Evolutionary conservation across 2,888 invertebrate species (phyloP), one percentile per base, ranked within the genome.

Genomic region (Ornithoptera alexandrae): DNA sequence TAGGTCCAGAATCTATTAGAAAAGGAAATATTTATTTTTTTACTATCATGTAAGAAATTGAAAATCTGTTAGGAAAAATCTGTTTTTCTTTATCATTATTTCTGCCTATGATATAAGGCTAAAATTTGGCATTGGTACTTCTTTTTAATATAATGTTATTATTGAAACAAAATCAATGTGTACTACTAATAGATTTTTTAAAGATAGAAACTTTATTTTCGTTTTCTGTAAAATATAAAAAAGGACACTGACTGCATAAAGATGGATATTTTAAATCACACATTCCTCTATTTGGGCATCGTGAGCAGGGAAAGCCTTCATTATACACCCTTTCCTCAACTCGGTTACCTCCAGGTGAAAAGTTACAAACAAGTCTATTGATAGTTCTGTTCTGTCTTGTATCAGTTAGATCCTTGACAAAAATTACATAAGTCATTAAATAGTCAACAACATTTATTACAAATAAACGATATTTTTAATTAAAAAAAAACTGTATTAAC

Each of bases 311-410:
- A 1, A 75, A 58, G 1, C 92, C 92, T 57, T 73, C 76, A 10
- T 73, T 72, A 72, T 92, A 92, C 1, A 90, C 86, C 0, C 84
- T 65, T 63, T 79, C 77, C 53, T 84, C 83, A 12, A 77, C 56
- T 10, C 72, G 68, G 73, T 92, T 92, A 6, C 92, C 92, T 46
- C 80, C 79, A 0, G 91, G 89, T 7, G 84, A 81, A 73, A 92
- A 92, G 77, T 92, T 92, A 73, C 92, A 92, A 4, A 92, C 87
- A 61, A 92, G 74, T 75, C 90, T 84, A 70, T 88, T 82, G 30
- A 91, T 84, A 17, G 84, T 87, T 68, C 84, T 82, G 36, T 86
- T 83, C 70, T 50, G 63, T 39, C 72, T 72, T 2, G 22, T 69
- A 64, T 72, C 71, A 24, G 24, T 30, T 18, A 36, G 18, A 6